These are phyloP conservation scores for Malacoraja senta DNA, from an alignment of 2,797 vertebrate genomes.

Conservation along the genomic window DNA sequence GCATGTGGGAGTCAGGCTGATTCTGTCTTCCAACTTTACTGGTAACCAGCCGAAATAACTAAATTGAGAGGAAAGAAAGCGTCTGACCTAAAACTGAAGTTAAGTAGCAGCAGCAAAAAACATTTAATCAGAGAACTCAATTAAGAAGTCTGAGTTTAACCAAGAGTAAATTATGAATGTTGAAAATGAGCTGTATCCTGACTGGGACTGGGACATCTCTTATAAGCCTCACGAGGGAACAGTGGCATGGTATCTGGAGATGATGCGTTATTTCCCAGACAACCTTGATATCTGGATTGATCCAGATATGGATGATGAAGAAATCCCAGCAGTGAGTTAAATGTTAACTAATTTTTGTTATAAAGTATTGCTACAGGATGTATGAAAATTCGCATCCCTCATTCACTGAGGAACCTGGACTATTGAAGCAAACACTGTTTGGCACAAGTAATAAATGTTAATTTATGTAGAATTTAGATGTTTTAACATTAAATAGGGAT, in stretches of 20 bases:
- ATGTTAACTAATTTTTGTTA: not conserved
- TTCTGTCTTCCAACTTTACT: not conserved
- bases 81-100: not conserved
- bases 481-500: not conserved
- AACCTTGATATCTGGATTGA: constrained; percentile 51
- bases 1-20: constrained; percentile 47
- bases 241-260: constrained; percentile 58
- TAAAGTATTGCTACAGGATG: not conserved
- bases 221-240: constrained; percentile 65
- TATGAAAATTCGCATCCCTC: not conserved
- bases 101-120: not conserved
- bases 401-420: not conserved
- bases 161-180: constrained; percentile 59
- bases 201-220: constrained; percentile 70
- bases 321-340: constrained; percentile 85
- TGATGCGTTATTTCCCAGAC: constrained; percentile 43
- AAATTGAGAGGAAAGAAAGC: constrained; percentile 6
- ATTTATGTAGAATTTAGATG: not conserved
- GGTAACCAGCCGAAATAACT: not conserved
- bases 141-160: not conserved
- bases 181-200: constrained; percentile 59
- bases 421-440: not conserved
- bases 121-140: not conserved
- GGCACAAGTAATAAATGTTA: not conserved
- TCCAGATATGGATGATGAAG: constrained; percentile 63